Conservation (phyloP, 64 coral and sea anemone genomes). For the Montipora sp. region DNA sequence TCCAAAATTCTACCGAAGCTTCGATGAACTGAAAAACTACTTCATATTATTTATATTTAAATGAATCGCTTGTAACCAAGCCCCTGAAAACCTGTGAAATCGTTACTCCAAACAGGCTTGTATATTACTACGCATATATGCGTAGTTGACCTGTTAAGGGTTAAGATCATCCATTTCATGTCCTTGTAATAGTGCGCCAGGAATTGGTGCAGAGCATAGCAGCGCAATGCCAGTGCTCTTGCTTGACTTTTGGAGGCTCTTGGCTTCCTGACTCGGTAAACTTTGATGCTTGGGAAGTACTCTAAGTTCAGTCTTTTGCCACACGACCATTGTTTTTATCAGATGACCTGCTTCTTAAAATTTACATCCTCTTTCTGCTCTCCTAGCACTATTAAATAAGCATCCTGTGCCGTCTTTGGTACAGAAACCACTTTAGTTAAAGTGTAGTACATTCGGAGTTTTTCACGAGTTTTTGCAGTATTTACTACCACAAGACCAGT, state of each 20-base stretch:
- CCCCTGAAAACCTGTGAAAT: too few relatives aligned
- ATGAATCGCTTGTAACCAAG: too few relatives aligned
- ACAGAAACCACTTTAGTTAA: not conserved
- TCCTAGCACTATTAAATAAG: conserved; percentile 52
- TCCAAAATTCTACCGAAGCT: too few relatives aligned
- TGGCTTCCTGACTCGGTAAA: conserved; percentile 56
- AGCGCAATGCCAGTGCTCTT: conserved; percentile 80
- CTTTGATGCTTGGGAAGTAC: conserved; percentile 64
- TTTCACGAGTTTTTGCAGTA: conserved; percentile 70
- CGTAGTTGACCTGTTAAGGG: too few relatives aligned
- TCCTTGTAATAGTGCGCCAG: conserved; percentile 66
- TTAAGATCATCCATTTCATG: conserved; percentile 60
- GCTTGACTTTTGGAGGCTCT: conserved; percentile 19
- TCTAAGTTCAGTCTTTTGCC: conserved; percentile 61
- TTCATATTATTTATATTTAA: too few relatives aligned
- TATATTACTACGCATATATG: too few relatives aligned
- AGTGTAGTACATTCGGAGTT: conserved; percentile 63
- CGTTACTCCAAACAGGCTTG: too few relatives aligned
- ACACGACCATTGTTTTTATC: conserved; percentile 67
- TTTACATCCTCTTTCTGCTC: conserved; percentile 59
- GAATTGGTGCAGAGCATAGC: conserved; percentile 67
- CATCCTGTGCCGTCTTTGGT: conserved; percentile 20
- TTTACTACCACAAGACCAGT: conserved; percentile 63
- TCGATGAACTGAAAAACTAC: too few relatives aligned
- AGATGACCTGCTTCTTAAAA: conserved; percentile 73